These are phyloP conservation scores for Zaprionus ghesquierei DNA, from an alignment of 1,140 invertebrate genomes.

Conservation along the genomic window DNA sequence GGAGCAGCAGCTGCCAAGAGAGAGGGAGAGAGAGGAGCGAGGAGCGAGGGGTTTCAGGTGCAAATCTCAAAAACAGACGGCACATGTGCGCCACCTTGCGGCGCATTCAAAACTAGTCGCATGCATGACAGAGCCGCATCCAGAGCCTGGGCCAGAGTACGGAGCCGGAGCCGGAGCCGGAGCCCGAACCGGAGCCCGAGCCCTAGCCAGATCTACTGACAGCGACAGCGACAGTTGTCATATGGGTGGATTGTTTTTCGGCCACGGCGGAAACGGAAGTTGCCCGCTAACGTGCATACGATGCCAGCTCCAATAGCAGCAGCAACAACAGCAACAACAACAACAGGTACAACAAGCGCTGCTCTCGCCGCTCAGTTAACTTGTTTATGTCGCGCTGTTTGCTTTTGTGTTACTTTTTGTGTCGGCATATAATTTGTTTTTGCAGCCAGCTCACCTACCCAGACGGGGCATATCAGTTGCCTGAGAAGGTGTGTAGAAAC, in stretches of 20 bases:
- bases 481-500: not conserved
- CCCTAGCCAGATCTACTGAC: slow-evolving; percentile 1
- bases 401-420: slow-evolving; percentile 70
- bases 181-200: not conserved
- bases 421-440: slow-evolving; percentile 59
- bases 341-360: slow-evolving; percentile 36
- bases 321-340: slow-evolving; percentile 28
- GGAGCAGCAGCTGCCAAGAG: not conserved
- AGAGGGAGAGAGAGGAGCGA: not conserved
- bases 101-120: slow-evolving; percentile 52
- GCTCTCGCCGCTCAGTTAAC: slow-evolving; percentile 68
- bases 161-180: not conserved
- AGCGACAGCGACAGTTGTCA: slow-evolving; percentile 63
- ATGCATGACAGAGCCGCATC: slow-evolving; percentile 46
- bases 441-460: not conserved
- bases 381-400: slow-evolving; percentile 74
- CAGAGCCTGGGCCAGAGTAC: slow-evolving; percentile 13
- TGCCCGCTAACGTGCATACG: slow-evolving; percentile 64
- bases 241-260: slow-evolving; percentile 75
- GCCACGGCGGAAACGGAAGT: slow-evolving; percentile 69
- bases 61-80: slow-evolving; percentile 58
- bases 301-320: slow-evolving; percentile 34
- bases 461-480: not conserved
- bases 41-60: slow-evolving; percentile 22
- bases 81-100: slow-evolving; percentile 67